Conservation (phyloP, 2,113 vertebrate species). For the Labeo catla region DNA sequence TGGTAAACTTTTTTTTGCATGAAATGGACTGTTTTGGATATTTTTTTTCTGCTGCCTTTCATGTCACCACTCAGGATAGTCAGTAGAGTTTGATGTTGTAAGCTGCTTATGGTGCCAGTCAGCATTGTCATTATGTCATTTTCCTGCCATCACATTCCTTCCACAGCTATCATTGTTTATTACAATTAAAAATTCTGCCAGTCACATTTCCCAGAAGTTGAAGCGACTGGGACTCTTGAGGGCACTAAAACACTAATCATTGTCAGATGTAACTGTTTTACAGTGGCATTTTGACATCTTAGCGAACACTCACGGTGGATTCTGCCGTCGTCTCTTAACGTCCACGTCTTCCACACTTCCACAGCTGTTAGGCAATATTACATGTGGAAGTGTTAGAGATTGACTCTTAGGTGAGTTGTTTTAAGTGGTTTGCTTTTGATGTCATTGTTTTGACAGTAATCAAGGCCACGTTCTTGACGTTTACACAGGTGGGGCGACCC, state of each 20-base stretch:
- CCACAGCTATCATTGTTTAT: conserved; percentile 27
- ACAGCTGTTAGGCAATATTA: background rate
- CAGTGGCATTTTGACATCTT: conserved; percentile 14
- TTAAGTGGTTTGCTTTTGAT: background rate
- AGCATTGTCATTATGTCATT: background rate
- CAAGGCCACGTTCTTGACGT: conserved; percentile 25
- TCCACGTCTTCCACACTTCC: background rate
- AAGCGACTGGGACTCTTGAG: conserved; percentile 16
- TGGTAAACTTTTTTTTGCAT: background rate
- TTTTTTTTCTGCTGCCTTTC: background rate
- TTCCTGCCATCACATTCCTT: background rate
- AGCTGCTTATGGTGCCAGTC: background rate
- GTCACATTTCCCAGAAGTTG: conserved; percentile 7
- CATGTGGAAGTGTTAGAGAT: background rate
- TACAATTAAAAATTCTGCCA: conserved; percentile 35
- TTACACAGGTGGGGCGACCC: conserved; percentile 16
- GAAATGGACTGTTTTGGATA: background rate
- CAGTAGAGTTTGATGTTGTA: background rate
- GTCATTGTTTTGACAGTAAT: conserved; percentile 25
- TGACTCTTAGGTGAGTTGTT: conserved; percentile 12
- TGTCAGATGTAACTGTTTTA: conserved; percentile 46
- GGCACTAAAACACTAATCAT: conserved; percentile 28
- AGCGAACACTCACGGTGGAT: background rate
- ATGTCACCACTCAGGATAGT: background rate
- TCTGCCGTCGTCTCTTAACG: background rate